Evolutionary conservation across 1,140 invertebrate genomes (phyloP).

Genomic region (Calliopsis andreniformis): DNA sequence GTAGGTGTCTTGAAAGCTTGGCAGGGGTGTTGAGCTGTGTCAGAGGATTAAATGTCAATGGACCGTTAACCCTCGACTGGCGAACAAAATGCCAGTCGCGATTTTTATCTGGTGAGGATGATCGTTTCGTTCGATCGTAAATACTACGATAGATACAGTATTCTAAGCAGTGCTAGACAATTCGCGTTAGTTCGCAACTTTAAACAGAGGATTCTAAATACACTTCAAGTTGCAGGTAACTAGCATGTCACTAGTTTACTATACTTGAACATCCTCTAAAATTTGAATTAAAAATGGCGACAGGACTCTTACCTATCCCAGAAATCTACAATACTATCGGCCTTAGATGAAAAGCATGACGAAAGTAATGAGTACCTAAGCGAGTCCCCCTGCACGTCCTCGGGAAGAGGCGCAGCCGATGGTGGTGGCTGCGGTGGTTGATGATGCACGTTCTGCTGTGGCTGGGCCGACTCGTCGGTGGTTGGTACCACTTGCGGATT

Average conservation of each 20-base stretch:
- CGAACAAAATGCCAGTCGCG: not conserved
- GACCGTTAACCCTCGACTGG: not conserved
- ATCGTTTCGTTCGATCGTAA: not conserved
- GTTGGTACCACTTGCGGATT: constrained; percentile 71
- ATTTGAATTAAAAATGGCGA: too few species aligned
- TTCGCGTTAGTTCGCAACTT: too few species aligned
- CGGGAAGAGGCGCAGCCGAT: constrained; percentile 77
- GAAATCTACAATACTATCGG: not conserved
- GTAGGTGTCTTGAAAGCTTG: constrained; percentile 93
- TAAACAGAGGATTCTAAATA: too few species aligned
- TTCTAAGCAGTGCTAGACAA: too few species aligned
- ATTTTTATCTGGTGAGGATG: not conserved
- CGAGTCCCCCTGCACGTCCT: constrained; percentile 78
- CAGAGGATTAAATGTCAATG: constrained; percentile 16
- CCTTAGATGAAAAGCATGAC: constrained; percentile 12
- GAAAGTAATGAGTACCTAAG: constrained; percentile 67
- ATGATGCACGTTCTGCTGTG: constrained; percentile 68
- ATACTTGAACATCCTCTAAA: too few species aligned
- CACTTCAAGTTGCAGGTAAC: too few species aligned
- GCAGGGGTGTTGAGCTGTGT: constrained; percentile 85
- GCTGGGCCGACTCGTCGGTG: constrained; percentile 69
- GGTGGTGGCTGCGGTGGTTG: constrained; percentile 66
- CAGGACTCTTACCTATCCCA: not conserved
- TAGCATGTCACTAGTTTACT: too few species aligned
- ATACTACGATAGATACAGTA: too few species aligned